Evolutionary conservation across 2,888 invertebrate genomes (phyloP).

Genomic region (Dasypolia templi): DNA sequence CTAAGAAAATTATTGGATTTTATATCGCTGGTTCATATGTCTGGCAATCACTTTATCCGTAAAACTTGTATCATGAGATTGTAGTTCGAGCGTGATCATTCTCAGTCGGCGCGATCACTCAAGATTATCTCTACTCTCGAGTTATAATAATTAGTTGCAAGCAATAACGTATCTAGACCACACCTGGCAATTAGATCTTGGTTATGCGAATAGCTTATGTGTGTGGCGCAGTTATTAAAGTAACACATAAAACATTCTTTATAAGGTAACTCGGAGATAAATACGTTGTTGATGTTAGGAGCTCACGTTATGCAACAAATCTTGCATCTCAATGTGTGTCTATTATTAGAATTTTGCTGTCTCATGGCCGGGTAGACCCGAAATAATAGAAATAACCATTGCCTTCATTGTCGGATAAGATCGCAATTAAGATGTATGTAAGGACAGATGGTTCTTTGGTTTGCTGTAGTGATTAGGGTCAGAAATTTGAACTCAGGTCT

Average conservation of each 20-base stretch:
- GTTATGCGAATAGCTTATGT: constrained; percentile 77
- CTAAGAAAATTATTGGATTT: constrained; percentile 52
- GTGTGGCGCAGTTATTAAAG: constrained; percentile 61
- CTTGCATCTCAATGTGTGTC: constrained; percentile 44
- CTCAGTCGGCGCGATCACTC: constrained; percentile 67
- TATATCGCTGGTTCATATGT: constrained; percentile 60
- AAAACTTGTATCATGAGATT: constrained; percentile 59
- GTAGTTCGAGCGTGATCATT: constrained; percentile 65
- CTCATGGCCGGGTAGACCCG: constrained; percentile 7
- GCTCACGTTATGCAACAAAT: constrained; percentile 49
- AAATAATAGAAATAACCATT: too few species aligned
- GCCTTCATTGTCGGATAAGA: constrained; percentile 10
- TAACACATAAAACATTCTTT: constrained; percentile 69
- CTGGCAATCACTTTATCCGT: constrained; percentile 59
- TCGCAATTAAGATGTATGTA: neutral
- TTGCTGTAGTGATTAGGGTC: neutral
- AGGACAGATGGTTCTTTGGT: neutral
- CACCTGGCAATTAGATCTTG: constrained; percentile 82
- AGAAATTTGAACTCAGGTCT: neutral
- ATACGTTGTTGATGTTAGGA: constrained; percentile 50
- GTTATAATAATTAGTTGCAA: constrained; percentile 63
- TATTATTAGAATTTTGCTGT: constrained; percentile 39
- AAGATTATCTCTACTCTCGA: constrained; percentile 71
- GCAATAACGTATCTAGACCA: constrained; percentile 78
- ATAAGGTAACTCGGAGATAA: constrained; percentile 74